These are phyloP conservation scores for Tenthredo amoena DNA, from an alignment of 2,888 invertebrate species.

Conservation along the genomic window DNA sequence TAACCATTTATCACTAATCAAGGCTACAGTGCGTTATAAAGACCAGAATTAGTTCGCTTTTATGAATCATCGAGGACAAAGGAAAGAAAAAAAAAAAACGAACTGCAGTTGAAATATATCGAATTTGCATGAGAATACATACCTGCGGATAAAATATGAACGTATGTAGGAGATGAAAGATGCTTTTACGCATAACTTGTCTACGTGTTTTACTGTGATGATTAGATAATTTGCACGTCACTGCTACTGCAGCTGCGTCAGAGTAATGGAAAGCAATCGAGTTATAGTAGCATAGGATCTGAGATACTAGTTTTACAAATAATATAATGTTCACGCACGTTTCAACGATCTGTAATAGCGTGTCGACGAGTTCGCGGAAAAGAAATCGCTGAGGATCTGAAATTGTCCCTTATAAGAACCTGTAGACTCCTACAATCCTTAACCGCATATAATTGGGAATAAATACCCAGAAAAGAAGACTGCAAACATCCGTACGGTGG, in stretches of 20 bases:
- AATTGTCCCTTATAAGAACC: not conserved
- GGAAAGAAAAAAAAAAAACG: not conserved
- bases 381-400: not conserved
- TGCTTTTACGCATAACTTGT: not conserved
- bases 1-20: not conserved
- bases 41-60: not conserved
- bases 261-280: constrained; percentile 5
- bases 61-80: not conserved
- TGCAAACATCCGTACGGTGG: not conserved
- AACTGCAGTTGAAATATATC: not conserved
- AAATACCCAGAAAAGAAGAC: not conserved
- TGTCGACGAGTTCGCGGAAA: not conserved
- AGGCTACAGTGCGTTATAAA: not conserved
- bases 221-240: constrained; percentile 11
- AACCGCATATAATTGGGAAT: not conserved
- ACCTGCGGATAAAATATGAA: not conserved
- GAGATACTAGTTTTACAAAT: not conserved
- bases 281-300: not conserved
- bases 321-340: not conserved
- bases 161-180: not conserved
- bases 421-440: not conserved
- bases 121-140: not conserved
- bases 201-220: not conserved
- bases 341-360: not conserved
- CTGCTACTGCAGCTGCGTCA: not conserved